Evolutionary conservation across 2,888 invertebrate genomes (phyloP), one percentile per base, ranked within the genome.

Genomic region (Bhutanitis thaidina): DNA sequence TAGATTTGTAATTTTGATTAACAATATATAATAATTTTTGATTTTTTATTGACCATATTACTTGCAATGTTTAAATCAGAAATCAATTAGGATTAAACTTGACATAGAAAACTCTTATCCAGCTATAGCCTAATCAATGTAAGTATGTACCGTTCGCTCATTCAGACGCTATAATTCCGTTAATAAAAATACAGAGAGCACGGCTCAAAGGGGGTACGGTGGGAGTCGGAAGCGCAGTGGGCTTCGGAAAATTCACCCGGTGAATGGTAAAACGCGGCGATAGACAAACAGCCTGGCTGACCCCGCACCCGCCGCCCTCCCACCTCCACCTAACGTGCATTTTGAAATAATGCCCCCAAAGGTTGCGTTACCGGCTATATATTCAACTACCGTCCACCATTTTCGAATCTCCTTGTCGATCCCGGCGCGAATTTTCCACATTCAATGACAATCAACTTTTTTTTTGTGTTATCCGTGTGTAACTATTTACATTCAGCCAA

Each of bases 241-340:
- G 83, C 85, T 80, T 86, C 83, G 86, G 88, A 82, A 86, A 87
- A 87, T 85, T 86, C 87, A 82, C 83, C 86, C 85, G 74, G 77
- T 87, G 87, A 87, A 86, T 85, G 85, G 82, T 78, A 86, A 87
- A 87, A 76, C 86, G 84, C 83, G 78, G 82, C 82, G 80, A 85
- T 88, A 89, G 88, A 88, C 86, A 88, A 88, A 87, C 88, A 85
- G 77, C 71, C 69, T 65, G 67, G 69, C 77, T 82, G 82, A 43
- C 52, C 62, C 60, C 63, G 85, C 87, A 84, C 78, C 75, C 66
- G 54, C 63, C 65, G 56, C 62, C 70, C 67, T 62, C 62, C 64
- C 69, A 59, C 59, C 64, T 60, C 62, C 67, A 68, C 65, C 75
- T 74, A 71, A 76, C 79, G 78, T 79, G 72, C 83, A 82, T 82